Base-by-base conservation (phyloP, 2,888 invertebrate species). In the Zaprionus lineosus region DNA sequence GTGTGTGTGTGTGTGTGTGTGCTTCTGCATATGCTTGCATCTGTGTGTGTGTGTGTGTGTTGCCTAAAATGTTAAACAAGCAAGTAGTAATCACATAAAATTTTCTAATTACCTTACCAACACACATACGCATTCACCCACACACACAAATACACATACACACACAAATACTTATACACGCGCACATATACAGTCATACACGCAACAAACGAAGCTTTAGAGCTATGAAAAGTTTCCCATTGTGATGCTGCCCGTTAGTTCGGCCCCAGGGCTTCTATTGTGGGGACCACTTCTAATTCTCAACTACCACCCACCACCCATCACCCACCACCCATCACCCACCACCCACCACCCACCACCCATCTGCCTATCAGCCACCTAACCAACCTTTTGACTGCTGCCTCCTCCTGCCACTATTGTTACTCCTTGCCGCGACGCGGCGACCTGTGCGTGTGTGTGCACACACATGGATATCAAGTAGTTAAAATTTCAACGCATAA, bases 31-130 rank as follows among this genome's bases (percentile, higher is more conserved):
- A 40, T 46, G 31, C 36, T 19, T 64, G 31, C 44, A 28, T 66
- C 19, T 61, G 33, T 40, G 18, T 36, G 40, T 15, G 26, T 60
- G 19, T 61, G 19, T 50, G 47, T 46, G 28, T 63, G 51, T 51
- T 64, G 44, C 55, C 62, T 52, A 58, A 56, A 61, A 55, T 68
- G 62, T 64, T 66, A 40, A 65, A 70, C 64, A 64, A 65, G 61
- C 59, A 67, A 70, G 68, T 69, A 67, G 68, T 78, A 84, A 79
- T 85, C 75, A 68, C 78, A 81, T 87, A 74, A 83, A 84, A 86
- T 87, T 81, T 86, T 83, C 72, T 87, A 87, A 86, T 86, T 87
- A 86, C 77, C 69, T 52, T 43, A 62, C 77, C 59, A 63, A 57
- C 64, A 74, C 50, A 62, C 60, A 46, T 44, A 39, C 7, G 31